Evolutionary conservation across 2,113 vertebrate genomes (phyloP).

Genomic region (Hippopotamus amphibius): DNA sequence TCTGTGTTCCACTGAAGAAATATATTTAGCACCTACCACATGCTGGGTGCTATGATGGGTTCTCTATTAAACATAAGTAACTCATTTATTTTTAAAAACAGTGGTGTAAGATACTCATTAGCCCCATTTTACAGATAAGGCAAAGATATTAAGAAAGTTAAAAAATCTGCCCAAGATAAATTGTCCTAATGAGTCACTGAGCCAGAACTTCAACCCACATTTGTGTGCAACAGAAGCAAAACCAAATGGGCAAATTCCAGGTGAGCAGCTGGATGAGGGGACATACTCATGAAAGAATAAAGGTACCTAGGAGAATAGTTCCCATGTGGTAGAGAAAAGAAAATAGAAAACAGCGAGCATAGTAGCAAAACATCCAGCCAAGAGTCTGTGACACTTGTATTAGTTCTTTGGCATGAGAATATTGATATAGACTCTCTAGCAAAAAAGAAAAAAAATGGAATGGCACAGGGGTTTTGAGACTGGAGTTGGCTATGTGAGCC

Average conservation of each 20-base stretch:
- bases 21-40: not conserved
- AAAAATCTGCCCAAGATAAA: not conserved
- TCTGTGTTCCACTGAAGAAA: not conserved
- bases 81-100: not conserved
- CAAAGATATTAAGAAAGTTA: conserved; percentile 3
- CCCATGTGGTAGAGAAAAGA: not conserved
- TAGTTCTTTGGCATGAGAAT: not conserved
- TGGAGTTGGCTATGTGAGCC: not conserved
- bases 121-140: not conserved
- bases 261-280: not conserved
- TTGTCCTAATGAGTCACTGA: not conserved
- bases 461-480: not conserved
- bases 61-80: not conserved
- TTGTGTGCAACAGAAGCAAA: not conserved
- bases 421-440: not conserved
- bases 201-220: not conserved
- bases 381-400: not conserved
- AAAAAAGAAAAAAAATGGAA: not conserved
- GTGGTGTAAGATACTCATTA: not conserved
- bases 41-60: not conserved
- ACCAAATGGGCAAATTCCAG: not conserved
- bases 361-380: not conserved
- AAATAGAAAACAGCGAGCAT: not conserved
- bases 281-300: not conserved
- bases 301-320: not conserved